phyloP scores from a whole-genome alignment of 2,113 vertebrate genomes.

The Trogon melanurus region DNA sequence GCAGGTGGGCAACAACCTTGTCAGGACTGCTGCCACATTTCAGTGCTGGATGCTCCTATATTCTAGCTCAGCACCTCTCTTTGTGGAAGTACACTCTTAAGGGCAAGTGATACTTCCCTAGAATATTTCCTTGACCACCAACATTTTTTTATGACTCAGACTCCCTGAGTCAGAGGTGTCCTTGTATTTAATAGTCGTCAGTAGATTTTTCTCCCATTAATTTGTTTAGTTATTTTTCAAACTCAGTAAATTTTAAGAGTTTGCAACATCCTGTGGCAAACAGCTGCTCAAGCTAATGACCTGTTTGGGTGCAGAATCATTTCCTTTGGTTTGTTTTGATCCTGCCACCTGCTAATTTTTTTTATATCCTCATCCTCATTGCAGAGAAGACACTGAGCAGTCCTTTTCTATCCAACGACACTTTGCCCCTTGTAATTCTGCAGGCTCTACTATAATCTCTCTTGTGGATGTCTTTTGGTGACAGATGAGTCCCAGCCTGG shows the following conservation, averaged over 20 bases:
- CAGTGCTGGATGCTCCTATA: not conserved
- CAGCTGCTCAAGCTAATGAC: not conserved
- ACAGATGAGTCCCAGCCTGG: not conserved
- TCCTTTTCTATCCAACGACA: not conserved
- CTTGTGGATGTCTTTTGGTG: not conserved
- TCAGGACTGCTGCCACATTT: accelerated
- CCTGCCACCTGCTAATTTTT: not conserved
- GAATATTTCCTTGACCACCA: not conserved
- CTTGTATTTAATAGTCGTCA: not conserved
- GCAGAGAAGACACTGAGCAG: not conserved
- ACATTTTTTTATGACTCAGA: not conserved
- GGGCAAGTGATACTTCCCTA: not conserved
- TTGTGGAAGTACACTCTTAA: not conserved
- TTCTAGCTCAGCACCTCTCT: not conserved
- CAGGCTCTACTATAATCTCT: not conserved
- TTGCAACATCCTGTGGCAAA: conserved; percentile 37
- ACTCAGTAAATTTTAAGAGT: not conserved
- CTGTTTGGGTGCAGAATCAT: not conserved
- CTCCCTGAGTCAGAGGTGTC: not conserved
- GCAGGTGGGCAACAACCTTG: not conserved
- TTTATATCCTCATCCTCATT: not conserved
- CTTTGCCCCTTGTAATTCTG: not conserved
- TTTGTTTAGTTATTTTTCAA: conserved; percentile 9
- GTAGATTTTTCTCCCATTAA: not conserved
- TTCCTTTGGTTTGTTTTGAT: conserved; percentile 29